phyloP scores from a whole-genome alignment of 1,140 invertebrate species.

The Capitella teleta region DNA sequence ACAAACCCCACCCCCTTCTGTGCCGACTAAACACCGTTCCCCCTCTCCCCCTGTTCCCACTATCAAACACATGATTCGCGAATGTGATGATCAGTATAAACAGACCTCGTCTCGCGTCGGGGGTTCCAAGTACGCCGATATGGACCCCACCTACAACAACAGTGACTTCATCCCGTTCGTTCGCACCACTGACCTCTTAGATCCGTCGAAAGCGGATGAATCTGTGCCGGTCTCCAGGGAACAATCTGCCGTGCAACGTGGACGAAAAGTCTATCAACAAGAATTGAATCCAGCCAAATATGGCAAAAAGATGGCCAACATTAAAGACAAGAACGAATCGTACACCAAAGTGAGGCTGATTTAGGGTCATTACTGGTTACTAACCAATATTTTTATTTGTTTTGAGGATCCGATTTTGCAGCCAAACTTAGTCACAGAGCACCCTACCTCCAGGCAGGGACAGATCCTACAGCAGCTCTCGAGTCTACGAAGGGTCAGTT shows the following conservation, averaged over 20 bases:
- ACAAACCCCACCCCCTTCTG: background rate
- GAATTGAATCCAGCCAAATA: constrained; percentile 30
- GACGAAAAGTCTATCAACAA: constrained; percentile 31
- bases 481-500: no score
- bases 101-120: background rate
- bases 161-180: constrained; percentile 37
- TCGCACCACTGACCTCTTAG: constrained; percentile 34
- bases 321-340: constrained; percentile 27
- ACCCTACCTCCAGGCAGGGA: no score
- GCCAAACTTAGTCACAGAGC: no score
- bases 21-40: background rate
- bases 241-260: constrained; percentile 25
- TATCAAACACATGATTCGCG: constrained; percentile 18
- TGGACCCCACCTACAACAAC: background rate
- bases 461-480: no score
- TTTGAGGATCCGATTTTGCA: no score
- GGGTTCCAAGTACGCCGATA: background rate
- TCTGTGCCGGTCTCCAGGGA: constrained; percentile 36
- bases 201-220: constrained; percentile 29
- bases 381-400: no score
- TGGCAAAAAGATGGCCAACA: constrained; percentile 25
- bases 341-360: no score
- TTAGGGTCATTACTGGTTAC: no score
- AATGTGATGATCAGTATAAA: no score
- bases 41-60: constrained; percentile 28